Conservation (phyloP, 2,888 invertebrate species). For the Tachina fera region DNA sequence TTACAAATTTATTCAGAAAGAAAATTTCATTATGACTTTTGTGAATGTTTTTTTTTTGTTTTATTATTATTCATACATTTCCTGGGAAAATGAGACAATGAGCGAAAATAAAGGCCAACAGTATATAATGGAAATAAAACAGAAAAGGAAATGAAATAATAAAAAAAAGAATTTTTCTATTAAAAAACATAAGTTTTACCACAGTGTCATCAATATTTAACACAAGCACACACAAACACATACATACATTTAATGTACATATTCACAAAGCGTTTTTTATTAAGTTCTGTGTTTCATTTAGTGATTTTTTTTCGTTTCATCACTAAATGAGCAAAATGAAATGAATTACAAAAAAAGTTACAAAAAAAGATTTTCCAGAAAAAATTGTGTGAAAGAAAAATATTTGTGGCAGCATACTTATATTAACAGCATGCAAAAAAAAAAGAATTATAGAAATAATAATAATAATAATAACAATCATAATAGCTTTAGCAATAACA, state of each 20-base stretch:
- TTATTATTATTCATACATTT: neutral
- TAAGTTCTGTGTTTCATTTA: neutral
- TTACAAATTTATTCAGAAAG: conserved; percentile 30
- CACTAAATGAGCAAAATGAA: conserved; percentile 42
- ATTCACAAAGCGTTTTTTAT: neutral
- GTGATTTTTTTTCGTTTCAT: neutral
- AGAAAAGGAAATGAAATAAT: neutral
- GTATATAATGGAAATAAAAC: conserved; percentile 12
- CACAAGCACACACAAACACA: neutral
- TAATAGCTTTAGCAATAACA: conserved; percentile 21
- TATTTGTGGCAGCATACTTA: conserved; percentile 17
- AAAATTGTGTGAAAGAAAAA: conserved; percentile 19
- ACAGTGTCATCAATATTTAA: conserved; percentile 31
- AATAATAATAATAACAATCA: neutral
- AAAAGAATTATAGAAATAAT: too few relatives aligned
- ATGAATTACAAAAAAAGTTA: conserved; percentile 20
- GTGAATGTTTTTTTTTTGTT: neutral
- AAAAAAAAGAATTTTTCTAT: conserved; percentile 5
- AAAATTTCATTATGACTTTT: conserved; percentile 9
- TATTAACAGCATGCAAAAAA: conserved; percentile 23
- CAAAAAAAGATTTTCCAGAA: neutral
- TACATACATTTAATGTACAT: too few relatives aligned
- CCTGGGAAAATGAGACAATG: neutral
- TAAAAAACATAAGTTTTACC: conserved; percentile 26
- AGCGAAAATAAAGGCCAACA: neutral